Evolutionary conservation across 2,797 vertebrate genomes (phyloP), one percentile per base, ranked within the genome.

Genomic region (Aulostomus chinensis): DNA sequence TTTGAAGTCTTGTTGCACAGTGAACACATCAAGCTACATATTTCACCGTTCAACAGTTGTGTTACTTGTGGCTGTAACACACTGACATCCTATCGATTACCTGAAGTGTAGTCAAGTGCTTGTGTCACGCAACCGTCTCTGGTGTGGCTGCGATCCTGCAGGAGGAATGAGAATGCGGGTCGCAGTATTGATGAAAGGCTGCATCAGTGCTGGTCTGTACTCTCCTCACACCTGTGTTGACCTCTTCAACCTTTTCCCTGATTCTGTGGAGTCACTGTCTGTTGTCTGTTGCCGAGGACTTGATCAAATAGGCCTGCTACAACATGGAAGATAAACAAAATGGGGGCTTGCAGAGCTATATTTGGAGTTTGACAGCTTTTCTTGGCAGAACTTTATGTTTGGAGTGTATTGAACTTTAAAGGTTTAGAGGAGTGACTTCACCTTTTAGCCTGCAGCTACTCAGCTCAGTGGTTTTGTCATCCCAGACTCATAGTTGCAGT

Each of bases 361-460:
- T 89, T 88, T 62, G 80, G 85, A 85, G 11, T 58, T 62, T 58
- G 43, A 34, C 67, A 49, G 70, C 68, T 47, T 85, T 42, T 61
- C 34, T 56, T 76, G 75, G 66, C 71, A 63, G 66, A 60, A 39
- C 43, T 54, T 48, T 50, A 29, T 75, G 50, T 46, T 35, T 54
- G 13, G 9, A 69, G 64, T 61, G 39, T 30, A 46, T 29, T 85
- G 79, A 75, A 85, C 83, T 75, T 83, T 80, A 61, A 51, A 64
- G 45, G 51, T 68, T 80, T 42, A 8, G 38, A 54, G 16, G 55
- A 45, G 57, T 36, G 58, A n/a, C n/a, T n/a, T n/a, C 26, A 15
- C 10, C 8, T 30, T 71, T 71, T 62, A 60, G 39, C 47, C 60
- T 59, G 36, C 61, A 62, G 32, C 41, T 55, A 12, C 38, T 29